Evolutionary conservation across 2,888 invertebrate species (phyloP).

Genomic region (Nudaria mundana): DNA sequence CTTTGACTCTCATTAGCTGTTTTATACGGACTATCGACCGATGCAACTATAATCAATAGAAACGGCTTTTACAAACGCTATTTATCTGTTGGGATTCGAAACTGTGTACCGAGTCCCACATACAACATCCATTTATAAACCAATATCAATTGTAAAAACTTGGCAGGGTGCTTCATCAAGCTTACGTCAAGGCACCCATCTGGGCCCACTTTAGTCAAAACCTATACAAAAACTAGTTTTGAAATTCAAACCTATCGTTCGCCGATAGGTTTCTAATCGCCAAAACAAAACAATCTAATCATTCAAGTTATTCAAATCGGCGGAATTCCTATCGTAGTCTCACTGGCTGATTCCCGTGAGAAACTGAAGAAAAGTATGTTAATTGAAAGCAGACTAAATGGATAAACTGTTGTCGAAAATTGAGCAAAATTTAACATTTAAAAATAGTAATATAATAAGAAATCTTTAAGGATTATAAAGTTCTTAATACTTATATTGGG

Average conservation of each 20-base stretch:
- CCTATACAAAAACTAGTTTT: constrained; percentile 12
- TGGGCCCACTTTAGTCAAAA: constrained; percentile 12
- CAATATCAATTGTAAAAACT: constrained; percentile 9
- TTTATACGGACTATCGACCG: neutral
- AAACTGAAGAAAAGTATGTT: constrained; percentile 29
- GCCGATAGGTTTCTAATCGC: constrained; percentile 26
- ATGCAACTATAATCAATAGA: too few species aligned
- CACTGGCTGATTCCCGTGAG: constrained; percentile 42
- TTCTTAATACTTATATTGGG: constrained; percentile 9
- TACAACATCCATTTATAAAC: constrained; percentile 9
- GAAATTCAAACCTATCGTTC: constrained; percentile 22
- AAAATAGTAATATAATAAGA: too few species aligned
- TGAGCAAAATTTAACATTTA: constrained; percentile 32
- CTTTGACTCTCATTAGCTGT: neutral
- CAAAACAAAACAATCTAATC: constrained; percentile 28
- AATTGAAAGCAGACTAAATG: constrained; percentile 23
- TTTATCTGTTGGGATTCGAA: constrained; percentile 1
- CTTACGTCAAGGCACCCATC: constrained; percentile 11
- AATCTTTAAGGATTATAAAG: constrained; percentile 19
- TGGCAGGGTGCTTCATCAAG: constrained; percentile 7
- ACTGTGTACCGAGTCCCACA: neutral
- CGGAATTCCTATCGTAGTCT: constrained; percentile 27
- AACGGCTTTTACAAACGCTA: neutral
- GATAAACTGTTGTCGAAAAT: constrained; percentile 14
- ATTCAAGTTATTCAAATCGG: constrained; percentile 35